These are phyloP conservation scores for Pycnonotus jocosus DNA, from an alignment of 2,113 vertebrate species.

Conservation along the genomic window DNA sequence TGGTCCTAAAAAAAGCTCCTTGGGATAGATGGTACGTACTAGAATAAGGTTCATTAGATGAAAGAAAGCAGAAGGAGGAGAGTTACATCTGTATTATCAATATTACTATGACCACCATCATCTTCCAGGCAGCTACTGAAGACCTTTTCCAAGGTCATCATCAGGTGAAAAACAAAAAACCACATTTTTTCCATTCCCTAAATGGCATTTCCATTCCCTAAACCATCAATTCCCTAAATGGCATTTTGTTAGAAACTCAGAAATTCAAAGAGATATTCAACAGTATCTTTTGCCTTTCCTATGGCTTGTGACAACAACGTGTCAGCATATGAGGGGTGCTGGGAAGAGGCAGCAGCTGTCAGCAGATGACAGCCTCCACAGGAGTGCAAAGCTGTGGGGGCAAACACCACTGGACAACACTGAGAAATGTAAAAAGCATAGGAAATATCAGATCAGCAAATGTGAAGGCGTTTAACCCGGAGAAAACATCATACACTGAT, in stretches of 20 bases:
- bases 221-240: not conserved
- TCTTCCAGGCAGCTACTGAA: not conserved
- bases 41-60: not conserved
- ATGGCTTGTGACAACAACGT: not conserved
- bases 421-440: not conserved
- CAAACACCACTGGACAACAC: not conserved
- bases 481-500: not conserved
- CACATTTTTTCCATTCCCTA: not conserved
- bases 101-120: not conserved
- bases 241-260: not conserved
- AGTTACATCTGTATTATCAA: not conserved
- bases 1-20: not conserved
- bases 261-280: not conserved
- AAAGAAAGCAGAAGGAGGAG: not conserved
- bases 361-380: not conserved
- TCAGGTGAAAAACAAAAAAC: not conserved
- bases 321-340: not conserved
- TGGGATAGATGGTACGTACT: not conserved
- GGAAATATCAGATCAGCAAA: not conserved
- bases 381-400: not conserved
- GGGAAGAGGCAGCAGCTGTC: not conserved
- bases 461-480: fast-evolving
- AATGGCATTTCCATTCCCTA: not conserved
- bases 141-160: not conserved
- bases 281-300: not conserved